A percentile compares a stretch with the other conserved stretches of the same genome.
These are phyloP conservation scores for Pediacus dermestoides DNA, from an alignment of 2,888 invertebrate species.

Conservation along the genomic window DNA sequence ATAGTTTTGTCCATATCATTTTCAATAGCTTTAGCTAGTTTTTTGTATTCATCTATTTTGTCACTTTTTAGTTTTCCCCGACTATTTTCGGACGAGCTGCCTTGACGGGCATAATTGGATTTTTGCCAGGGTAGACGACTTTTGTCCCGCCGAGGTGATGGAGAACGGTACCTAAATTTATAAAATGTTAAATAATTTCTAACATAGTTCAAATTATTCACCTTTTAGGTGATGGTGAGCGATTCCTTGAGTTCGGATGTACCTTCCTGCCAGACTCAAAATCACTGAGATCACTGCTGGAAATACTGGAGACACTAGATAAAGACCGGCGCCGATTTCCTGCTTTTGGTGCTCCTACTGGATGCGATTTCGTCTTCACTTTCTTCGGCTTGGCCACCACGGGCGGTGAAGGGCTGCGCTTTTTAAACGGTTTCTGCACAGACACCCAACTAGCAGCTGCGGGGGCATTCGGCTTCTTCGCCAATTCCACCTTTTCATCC, in stretches of 20 bases:
- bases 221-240: not conserved
- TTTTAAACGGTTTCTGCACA: slow-evolving; percentile 34
- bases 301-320: slow-evolving; percentile 55
- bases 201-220: no score
- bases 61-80: slow-evolving; percentile 36
- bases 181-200: no score
- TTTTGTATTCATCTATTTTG: slow-evolving; percentile 55
- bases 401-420: slow-evolving; percentile 56
- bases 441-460: not conserved
- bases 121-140: not conserved
- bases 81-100: not conserved
- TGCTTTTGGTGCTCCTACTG: slow-evolving; percentile 13
- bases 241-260: slow-evolving; percentile 9
- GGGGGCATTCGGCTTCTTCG: not conserved
- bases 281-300: slow-evolving; percentile 48
- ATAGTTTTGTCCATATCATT: slow-evolving; percentile 62
- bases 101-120: slow-evolving; percentile 3
- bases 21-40: slow-evolving; percentile 52
- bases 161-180: slow-evolving; percentile 3
- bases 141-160: not conserved
- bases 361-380: slow-evolving; percentile 20
- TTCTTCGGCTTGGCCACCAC: slow-evolving; percentile 52
- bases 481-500: not conserved
- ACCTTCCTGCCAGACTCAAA: slow-evolving; percentile 26
- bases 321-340: slow-evolving; percentile 49